Base-by-base conservation (phyloP, 2,888 invertebrate species). In the Leptopterna dolabrata region DNA sequence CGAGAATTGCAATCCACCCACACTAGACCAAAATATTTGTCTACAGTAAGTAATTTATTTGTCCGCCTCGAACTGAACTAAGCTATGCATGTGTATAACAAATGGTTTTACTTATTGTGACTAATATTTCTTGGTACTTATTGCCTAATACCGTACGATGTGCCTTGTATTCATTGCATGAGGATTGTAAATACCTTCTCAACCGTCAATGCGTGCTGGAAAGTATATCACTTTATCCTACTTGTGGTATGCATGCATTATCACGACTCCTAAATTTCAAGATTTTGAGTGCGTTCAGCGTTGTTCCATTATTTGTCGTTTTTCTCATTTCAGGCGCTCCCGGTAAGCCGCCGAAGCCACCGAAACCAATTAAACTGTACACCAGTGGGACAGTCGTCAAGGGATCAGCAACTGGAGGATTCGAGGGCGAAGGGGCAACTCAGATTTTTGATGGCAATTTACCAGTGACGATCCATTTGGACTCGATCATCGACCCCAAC, bases 401-500 rank as follows among this genome's bases (percentile, higher is more conserved):
- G 51, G 89, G 88, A 27, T 71, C 63, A 6, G 81, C 88, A 41
- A 45, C 85, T 30, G 89, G 87, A 47, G 86, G 84, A 51, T 88
- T 88, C 29, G 87, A 86, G 24, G 88, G 86, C 14, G 80, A 71
- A 81, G 85, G 70, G 13, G 55, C 76, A 13, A 70, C 51, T 13
- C 87, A 89, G 76, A 51, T 89, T 13, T 88, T 89, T 71, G 78
- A 87, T 27, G 89, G 89, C 27, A 80, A 30, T 36, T 83, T 88
- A 13, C 89, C 89, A 71, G 85, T 87, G 1, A 87, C 88, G 9
- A 89, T 89, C n/a, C 78, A 87, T 13, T 83, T 89, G 16, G 89
- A 89, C 45, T 70, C 86, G 45, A 70, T 89, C 14, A 47, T 88
- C 0, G 86, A 87, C 16, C 87, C 88, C 43, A 86, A 86, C 55